Base-by-base conservation (phyloP, 2,797 vertebrate genomes). In the Kryptopterus vitreolus region DNA sequence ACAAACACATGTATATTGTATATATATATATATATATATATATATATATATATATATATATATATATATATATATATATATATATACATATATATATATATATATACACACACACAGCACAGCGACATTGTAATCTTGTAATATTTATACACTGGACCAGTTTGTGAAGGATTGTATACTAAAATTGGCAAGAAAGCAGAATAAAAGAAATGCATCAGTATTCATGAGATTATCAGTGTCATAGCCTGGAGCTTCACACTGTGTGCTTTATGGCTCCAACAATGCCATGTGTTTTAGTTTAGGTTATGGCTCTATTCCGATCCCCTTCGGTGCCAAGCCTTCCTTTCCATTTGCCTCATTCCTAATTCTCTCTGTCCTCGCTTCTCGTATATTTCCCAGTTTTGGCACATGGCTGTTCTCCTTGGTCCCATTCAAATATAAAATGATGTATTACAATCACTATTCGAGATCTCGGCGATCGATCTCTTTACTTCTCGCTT, bases 71-170 rank as follows among this genome's bases (percentile, higher is more conserved):
- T n/a, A n/a, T n/a, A n/a, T n/a, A n/a, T n/a, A n/a, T n/a, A n/a
- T n/a, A n/a, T n/a, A n/a, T n/a, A n/a, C n/a, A n/a, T n/a, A n/a
- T n/a, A n/a, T n/a, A n/a, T n/a, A n/a, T n/a, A n/a, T n/a, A n/a
- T n/a, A n/a, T n/a, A n/a, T n/a, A 81, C 29, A 82, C 63, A 76
- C 46, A 1, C 43, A 31, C 18, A 53, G 16, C 52, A 26, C 50
- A 77, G n/a, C 11, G n/a, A n/a, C n/a, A n/a, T n/a, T n/a, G n/a
- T n/a, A n/a, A n/a, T n/a, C n/a, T n/a, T n/a, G n/a, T n/a, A n/a
- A n/a, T n/a, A n/a, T 58, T 15, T 77, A 46, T 72, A 35, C 5
- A 26, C 38, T 31, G 15, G 22, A 59, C 4, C 33, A 57, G 71
- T 6, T 20, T 15, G 26, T 38, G 15, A 38, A n/a, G 13, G 15